Evolutionary conservation across 64 coral and sea anemone genomes (phyloP).

Genomic region (Pachyseris speciosa): DNA sequence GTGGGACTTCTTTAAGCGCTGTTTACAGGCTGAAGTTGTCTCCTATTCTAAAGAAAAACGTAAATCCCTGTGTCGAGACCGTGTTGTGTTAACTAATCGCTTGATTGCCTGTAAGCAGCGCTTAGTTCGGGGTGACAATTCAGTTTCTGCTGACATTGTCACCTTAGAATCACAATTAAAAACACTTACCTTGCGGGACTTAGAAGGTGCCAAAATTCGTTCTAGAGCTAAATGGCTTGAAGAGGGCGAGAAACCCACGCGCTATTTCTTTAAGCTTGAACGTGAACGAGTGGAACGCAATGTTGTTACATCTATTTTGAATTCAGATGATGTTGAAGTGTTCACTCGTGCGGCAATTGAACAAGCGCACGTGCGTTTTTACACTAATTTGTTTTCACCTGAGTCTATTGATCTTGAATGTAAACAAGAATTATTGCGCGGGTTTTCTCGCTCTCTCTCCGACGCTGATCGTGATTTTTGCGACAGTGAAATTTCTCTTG

Average conservation of each 20-base stretch:
- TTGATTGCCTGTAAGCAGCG: not conserved
- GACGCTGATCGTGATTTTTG: not conserved
- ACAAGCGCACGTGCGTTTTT: not conserved
- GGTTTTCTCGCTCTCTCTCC: not conserved
- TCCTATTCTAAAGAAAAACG: not conserved
- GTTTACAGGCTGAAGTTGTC: not conserved
- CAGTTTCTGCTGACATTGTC: not conserved
- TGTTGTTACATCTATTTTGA: not conserved
- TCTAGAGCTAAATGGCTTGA: conserved; percentile 38
- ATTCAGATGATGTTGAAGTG: not conserved
- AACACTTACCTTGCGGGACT: not conserved
- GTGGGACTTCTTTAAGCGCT: not conserved
- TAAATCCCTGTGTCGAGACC: not conserved
- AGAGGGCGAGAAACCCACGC: conserved; percentile 8
- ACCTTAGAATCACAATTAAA: not conserved
- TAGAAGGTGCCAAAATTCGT: conserved; percentile 4
- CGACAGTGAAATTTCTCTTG: not conserved
- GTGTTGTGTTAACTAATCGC: not conserved
- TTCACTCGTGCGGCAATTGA: not conserved
- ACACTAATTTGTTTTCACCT: not conserved
- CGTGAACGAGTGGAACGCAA: not conserved
- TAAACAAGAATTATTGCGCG: not conserved
- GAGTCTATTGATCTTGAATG: not conserved
- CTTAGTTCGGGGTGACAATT: not conserved
- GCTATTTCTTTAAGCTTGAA: not conserved